phyloP scores from a whole-genome alignment of 2,113 vertebrate genomes.

The Guaruba guarouba region DNA sequence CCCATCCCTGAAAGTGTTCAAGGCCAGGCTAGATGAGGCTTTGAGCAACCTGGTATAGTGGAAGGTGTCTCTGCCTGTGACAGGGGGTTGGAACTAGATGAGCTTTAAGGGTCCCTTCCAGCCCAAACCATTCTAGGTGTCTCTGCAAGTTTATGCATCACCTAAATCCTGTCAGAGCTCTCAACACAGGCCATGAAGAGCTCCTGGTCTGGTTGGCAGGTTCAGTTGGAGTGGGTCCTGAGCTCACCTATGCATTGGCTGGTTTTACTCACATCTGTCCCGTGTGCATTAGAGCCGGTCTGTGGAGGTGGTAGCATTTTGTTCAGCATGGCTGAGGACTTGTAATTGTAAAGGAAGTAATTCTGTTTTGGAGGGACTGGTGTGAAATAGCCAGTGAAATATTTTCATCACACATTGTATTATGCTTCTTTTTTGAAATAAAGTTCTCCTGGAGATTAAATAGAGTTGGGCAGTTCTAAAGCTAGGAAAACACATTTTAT shows the following conservation, averaged over 20 bases:
- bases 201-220: not conserved
- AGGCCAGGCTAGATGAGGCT: not conserved
- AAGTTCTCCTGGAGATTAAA: constrained; percentile 5
- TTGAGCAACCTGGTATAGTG: not conserved
- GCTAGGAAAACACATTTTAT: constrained; percentile 7
- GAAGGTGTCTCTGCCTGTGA: not conserved
- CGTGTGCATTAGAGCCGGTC: fast-evolving
- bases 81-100: not conserved
- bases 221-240: not conserved
- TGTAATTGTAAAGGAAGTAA: not conserved
- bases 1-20: not conserved
- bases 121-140: not conserved
- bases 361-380: not conserved
- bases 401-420: not conserved
- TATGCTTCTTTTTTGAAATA: not conserved
- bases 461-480: not conserved
- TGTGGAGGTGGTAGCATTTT: not conserved
- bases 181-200: fast-evolving
- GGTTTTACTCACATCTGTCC: not conserved
- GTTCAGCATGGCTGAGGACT: not conserved
- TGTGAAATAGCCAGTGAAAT: not conserved
- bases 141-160: not conserved
- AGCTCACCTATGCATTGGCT: not conserved
- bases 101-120: not conserved
- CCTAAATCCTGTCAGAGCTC: not conserved